A percentile compares a stretch with the other conserved stretches of the same genome.
These are phyloP conservation scores for Vultur gryphus DNA, from an alignment of 2,797 vertebrate genomes.

Conservation along the genomic window DNA sequence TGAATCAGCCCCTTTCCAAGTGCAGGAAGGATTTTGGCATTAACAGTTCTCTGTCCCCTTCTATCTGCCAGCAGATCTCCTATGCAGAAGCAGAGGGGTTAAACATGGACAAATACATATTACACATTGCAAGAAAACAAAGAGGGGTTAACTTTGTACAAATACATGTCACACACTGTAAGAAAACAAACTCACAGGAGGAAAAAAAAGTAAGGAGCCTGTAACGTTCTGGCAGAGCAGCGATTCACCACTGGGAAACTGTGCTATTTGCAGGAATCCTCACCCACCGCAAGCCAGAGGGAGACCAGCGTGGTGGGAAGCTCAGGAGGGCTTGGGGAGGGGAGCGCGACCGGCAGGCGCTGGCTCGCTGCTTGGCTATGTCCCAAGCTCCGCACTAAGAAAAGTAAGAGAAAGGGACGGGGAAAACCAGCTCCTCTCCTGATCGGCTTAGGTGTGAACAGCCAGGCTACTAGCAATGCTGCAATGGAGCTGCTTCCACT, in stretches of 20 bases:
- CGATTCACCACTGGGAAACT: not conserved
- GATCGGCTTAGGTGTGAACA: not conserved
- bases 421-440: not conserved
- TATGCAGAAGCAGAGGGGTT: not conserved
- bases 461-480: not conserved
- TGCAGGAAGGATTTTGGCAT: not conserved
- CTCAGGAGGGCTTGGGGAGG: not conserved
- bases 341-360: accelerated
- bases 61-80: not conserved
- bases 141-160: not conserved
- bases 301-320: not conserved
- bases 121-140: not conserved
- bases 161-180: not conserved
- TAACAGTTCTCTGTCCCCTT: not conserved
- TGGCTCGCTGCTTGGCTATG: not conserved
- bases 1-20: not conserved
- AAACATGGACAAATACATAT: not conserved
- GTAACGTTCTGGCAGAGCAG: not conserved
- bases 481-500: not conserved
- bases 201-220: not conserved
- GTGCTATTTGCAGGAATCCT: not conserved
- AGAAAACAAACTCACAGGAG: not conserved
- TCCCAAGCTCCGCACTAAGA: not conserved
- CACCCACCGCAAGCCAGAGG: accelerated
- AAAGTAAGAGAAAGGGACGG: not conserved